Evolutionary conservation across 2,797 vertebrate species (phyloP).

Genomic region (Myiotriccus ornatus): DNA sequence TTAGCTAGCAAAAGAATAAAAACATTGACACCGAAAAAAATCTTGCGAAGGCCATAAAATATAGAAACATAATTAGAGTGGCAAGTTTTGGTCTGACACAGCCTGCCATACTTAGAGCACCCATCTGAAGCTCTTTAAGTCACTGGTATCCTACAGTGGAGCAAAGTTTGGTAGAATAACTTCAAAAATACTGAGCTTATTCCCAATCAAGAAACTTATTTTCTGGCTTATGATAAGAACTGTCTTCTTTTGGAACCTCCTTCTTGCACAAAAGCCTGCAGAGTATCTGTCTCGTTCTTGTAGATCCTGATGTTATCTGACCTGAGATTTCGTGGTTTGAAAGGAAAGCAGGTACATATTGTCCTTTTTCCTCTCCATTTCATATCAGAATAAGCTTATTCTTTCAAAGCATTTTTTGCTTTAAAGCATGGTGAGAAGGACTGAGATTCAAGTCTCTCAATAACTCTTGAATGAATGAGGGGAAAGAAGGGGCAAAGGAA

Average conservation of each 20-base stretch:
- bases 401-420: not conserved
- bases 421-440: not conserved
- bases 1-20: not conserved
- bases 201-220: not conserved
- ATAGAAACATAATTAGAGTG: not conserved
- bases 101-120: not conserved
- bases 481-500: not conserved
- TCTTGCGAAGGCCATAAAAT: not conserved
- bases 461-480: not conserved
- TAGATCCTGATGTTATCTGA: not conserved
- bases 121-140: not conserved
- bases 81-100: not conserved
- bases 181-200: not conserved
- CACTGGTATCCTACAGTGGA: not conserved
- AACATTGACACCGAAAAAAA: not conserved
- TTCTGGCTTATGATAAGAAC: not conserved
- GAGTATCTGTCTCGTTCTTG: not conserved
- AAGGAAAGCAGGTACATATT: not conserved
- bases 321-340: not conserved
- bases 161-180: not conserved
- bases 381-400: not conserved
- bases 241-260: not conserved
- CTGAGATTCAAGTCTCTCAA: not conserved
- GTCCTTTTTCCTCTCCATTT: not conserved
- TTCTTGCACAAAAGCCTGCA: not conserved